These are phyloP conservation scores for Setipinna tenuifilis DNA, from an alignment of 2,797 vertebrate species.

Conservation along the genomic window DNA sequence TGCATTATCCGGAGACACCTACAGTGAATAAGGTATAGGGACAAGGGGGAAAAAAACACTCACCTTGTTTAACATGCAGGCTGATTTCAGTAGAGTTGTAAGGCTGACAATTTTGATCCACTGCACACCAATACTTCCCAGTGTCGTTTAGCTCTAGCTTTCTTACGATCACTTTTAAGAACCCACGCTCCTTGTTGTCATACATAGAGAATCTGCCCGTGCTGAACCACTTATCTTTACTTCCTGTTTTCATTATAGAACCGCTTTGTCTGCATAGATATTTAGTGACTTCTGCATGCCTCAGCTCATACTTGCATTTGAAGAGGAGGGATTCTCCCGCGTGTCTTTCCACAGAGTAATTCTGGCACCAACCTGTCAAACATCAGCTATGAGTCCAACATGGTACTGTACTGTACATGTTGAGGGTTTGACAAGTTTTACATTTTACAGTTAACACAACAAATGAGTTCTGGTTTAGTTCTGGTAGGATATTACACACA, in stretches of 20 bases:
- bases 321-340: not conserved
- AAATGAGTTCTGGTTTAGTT: no score
- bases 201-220: constrained; percentile 34
- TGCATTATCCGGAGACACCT: no score
- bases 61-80: constrained; percentile 5
- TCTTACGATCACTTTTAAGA: constrained; percentile 37
- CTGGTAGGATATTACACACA: no score
- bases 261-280: not conserved
- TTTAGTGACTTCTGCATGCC: not conserved
- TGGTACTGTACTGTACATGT: no score
- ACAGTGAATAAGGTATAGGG: no score
- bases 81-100: constrained; percentile 4
- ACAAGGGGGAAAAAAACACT: not conserved
- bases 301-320: not conserved
- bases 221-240: not conserved
- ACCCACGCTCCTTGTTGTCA: constrained; percentile 11
- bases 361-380: no score
- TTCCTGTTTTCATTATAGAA: not conserved
- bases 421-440: no score
- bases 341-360: no score
- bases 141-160: constrained; percentile 9
- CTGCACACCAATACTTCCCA: constrained; percentile 28
- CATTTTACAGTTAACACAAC: no score
- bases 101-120: rapidly evolving
- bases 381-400: no score